phyloP scores from a whole-genome alignment of 2,797 vertebrate genomes.

The Poecilia wingei region DNA sequence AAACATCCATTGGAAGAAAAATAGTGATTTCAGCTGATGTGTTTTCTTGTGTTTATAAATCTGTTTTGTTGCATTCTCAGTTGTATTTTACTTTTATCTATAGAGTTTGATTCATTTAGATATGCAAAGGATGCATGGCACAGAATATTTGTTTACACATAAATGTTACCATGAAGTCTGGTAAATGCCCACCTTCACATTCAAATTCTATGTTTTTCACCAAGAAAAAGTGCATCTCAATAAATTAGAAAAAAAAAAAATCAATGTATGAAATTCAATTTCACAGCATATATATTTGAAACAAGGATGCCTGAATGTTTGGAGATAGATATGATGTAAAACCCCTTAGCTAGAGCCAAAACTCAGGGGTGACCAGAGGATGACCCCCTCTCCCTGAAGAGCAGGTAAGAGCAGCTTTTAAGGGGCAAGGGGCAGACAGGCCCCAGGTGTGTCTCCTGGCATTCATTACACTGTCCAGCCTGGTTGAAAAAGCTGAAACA shows the following conservation, averaged over 20 bases:
- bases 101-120: neutral
- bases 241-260: neutral
- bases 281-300: neutral
- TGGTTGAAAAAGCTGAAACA: neutral
- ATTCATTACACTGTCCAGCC: neutral
- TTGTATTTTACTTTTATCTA: neutral
- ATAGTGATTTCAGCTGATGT: slow-evolving; percentile 30
- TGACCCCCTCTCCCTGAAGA: neutral
- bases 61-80: slow-evolving; percentile 5
- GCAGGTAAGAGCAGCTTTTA: neutral
- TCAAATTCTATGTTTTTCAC: neutral
- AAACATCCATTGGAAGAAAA: slow-evolving; percentile 35
- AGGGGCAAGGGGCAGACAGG: neutral
- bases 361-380: neutral
- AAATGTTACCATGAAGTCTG: neutral
- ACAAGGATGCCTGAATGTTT: neutral
- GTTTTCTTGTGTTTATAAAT: slow-evolving; percentile 32
- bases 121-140: neutral
- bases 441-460: neutral
- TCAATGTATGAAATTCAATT: neutral
- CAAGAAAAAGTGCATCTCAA: neutral
- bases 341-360: neutral
- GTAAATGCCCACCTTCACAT: neutral
- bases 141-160: neutral
- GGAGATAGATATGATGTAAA: neutral